These are phyloP conservation scores for Hemicrepidius hirtus DNA, from an alignment of 2,888 invertebrate species.

Conservation along the genomic window DNA sequence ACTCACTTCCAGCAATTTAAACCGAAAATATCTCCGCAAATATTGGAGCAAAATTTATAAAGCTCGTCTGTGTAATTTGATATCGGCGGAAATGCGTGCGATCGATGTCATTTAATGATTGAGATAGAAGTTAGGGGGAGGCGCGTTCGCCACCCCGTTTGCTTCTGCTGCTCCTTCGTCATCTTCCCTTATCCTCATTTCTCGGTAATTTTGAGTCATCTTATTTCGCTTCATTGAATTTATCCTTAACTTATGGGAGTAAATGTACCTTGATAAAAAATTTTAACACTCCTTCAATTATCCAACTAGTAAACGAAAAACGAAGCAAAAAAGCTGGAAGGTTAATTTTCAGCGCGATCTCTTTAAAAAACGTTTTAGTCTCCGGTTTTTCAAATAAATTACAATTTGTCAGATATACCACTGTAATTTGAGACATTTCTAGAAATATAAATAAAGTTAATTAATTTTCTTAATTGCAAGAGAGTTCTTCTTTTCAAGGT, in stretches of 20 bases:
- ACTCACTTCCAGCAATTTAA: slow-evolving; percentile 52
- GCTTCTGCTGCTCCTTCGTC: slow-evolving; percentile 40
- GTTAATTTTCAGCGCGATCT: slow-evolving; percentile 23
- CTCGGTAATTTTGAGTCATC: slow-evolving; percentile 45
- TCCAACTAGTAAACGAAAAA: slow-evolving; percentile 16
- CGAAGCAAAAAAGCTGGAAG: slow-evolving; percentile 10
- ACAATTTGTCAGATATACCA: too few relatives aligned
- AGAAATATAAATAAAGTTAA: slow-evolving; percentile 15
- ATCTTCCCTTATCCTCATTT: slow-evolving; percentile 44
- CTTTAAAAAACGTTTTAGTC: slow-evolving; percentile 18
- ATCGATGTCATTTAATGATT: slow-evolving; percentile 55
- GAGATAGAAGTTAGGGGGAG: slow-evolving; percentile 50
- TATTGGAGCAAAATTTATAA: slow-evolving; percentile 54
- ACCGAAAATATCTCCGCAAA: slow-evolving; percentile 53
- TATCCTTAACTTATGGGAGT: slow-evolving; percentile 28
- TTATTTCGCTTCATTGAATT: slow-evolving; percentile 43
- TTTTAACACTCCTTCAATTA: slow-evolving; percentile 35
- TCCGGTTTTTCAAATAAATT: neutral
- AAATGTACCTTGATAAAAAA: slow-evolving; percentile 20
- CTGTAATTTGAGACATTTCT: too few relatives aligned
- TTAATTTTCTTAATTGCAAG: slow-evolving; percentile 39
- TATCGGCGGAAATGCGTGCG: slow-evolving; percentile 54
- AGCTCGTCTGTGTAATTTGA: slow-evolving; percentile 53
- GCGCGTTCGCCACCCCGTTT: slow-evolving; percentile 30
- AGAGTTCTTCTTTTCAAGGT: slow-evolving; percentile 30